These are phyloP conservation scores for Leptopilina drosophilae DNA, from an alignment of 2,888 invertebrate species.

Conservation along the genomic window DNA sequence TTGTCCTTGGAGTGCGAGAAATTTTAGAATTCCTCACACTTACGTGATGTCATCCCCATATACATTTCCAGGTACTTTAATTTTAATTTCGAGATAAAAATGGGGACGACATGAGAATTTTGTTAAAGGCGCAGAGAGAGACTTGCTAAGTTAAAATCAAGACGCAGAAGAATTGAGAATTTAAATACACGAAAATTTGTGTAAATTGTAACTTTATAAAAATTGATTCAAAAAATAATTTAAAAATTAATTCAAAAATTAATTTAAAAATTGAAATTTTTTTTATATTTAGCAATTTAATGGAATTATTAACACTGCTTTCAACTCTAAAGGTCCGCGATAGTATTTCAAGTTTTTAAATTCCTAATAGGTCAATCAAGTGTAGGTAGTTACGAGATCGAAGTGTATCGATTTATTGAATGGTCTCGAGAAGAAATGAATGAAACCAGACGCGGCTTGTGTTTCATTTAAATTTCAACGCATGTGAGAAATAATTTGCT, in stretches of 20 bases:
- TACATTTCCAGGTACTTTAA: slow-evolving; percentile 1
- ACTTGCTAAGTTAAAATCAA: no score
- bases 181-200: no score
- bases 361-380: slow-evolving; percentile 7
- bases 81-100: slow-evolving; percentile 6
- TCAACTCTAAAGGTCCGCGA: no score
- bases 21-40: slow-evolving; percentile 23
- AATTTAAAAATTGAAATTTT: no score
- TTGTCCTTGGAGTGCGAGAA: slow-evolving; percentile 20
- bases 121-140: neutral
- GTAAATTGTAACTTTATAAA: no score
- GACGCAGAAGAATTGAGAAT: no score
- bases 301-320: no score
- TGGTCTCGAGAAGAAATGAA: slow-evolving; percentile 12
- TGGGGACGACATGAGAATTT: slow-evolving; percentile 2
- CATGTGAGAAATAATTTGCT: no score
- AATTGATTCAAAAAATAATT: no score
- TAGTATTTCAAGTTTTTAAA: neutral
- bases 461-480: neutral
- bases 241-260: no score
- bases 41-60: slow-evolving; percentile 27
- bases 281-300: no score
- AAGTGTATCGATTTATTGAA: slow-evolving; percentile 23
- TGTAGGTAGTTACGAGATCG: slow-evolving; percentile 4
- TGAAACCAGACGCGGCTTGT: slow-evolving; percentile 1